Percentiles rank a stretch among this genome's conserved stretches.
Evolutionary conservation across 2,888 invertebrate genomes (phyloP).

Genomic region (Andricus curvator): DNA sequence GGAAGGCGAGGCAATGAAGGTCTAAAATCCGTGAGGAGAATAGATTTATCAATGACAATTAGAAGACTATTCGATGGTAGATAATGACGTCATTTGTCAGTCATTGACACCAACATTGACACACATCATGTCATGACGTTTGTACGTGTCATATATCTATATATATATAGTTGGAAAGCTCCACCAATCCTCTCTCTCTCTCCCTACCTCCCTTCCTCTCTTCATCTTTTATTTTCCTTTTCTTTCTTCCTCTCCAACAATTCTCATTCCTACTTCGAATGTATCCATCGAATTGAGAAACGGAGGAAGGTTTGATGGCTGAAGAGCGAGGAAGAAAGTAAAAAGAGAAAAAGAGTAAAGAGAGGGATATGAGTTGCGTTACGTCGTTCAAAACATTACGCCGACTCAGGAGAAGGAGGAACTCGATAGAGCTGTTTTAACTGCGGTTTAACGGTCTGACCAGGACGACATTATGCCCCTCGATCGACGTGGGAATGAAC

Average conservation of each 20-base stretch:
- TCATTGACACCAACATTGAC: not conserved
- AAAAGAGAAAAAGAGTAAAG: not conserved
- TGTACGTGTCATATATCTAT: not conserved
- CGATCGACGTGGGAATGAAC: constrained; percentile 31
- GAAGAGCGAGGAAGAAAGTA: not conserved
- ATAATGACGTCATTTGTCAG: not conserved
- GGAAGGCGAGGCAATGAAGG: not conserved
- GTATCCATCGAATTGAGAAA: not conserved
- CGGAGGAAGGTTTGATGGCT: not conserved
- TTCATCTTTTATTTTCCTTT: not conserved
- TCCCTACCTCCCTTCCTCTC: not conserved
- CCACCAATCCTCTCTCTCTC: not conserved
- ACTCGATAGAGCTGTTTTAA: constrained; percentile 11
- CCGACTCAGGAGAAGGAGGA: not conserved
- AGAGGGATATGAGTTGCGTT: not conserved
- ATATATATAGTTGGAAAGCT: not conserved
- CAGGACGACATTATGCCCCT: not conserved
- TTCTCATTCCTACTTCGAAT: not conserved
- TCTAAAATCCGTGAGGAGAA: not conserved
- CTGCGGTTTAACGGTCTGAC: constrained; percentile 27
- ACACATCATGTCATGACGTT: not conserved
- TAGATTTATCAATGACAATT: not conserved
- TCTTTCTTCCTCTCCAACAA: not conserved
- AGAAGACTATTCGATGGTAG: too few species aligned
- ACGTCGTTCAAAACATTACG: not conserved